These are phyloP conservation scores for Thymallus thymallus DNA, from an alignment of 2,113 vertebrate species.

Conservation along the genomic window DNA sequence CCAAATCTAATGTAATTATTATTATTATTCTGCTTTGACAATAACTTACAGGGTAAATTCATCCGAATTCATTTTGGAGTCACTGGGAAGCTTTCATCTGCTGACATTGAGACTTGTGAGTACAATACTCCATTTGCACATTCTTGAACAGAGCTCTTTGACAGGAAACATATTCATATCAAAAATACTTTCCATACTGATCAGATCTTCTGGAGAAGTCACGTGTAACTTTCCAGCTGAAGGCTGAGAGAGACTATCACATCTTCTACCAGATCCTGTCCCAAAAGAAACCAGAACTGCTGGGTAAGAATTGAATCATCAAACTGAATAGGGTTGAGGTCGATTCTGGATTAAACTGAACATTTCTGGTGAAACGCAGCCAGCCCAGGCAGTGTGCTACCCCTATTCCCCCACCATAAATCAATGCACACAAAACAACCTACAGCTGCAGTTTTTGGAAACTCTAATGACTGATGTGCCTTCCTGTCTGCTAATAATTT, in stretches of 20 bases:
- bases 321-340: no score
- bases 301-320: slow-evolving; percentile 69
- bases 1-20: no score
- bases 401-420: no score
- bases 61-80: slow-evolving; percentile 92
- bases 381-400: no score
- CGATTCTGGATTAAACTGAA: background rate
- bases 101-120: slow-evolving; percentile 93
- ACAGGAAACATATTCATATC: background rate
- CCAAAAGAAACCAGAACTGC: slow-evolving; percentile 84
- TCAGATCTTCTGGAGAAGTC: slow-evolving; percentile 89
- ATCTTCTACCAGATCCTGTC: slow-evolving; percentile 95
- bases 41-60: slow-evolving; percentile 83
- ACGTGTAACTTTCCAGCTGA: slow-evolving; percentile 87
- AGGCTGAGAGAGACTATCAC: slow-evolving; percentile 90
- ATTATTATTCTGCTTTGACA: background rate
- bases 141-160: background rate
- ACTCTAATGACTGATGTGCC: no score
- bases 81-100: slow-evolving; percentile 87
- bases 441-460: no score
- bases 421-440: background rate
- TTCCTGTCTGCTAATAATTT: no score
- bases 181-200: background rate
- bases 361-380: no score
- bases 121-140: slow-evolving; percentile 4